phyloP scores from a whole-genome alignment of 1,140 invertebrate genomes.

The Drosophila baimaii region DNA sequence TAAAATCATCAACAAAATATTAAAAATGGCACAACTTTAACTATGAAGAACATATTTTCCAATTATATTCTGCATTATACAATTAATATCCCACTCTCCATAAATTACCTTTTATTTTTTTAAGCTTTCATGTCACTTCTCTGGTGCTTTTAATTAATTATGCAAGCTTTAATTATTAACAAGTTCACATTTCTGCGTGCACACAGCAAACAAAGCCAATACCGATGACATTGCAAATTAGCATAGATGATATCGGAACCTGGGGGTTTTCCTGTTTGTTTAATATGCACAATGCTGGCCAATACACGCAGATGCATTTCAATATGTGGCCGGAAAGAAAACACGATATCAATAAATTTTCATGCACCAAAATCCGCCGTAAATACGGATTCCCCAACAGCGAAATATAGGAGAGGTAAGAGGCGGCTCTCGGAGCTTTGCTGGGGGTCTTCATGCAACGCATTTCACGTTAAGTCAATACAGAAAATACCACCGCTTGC shows the following conservation, averaged over 20 bases:
- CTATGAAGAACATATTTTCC: background rate
- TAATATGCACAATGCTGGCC: constrained; percentile 9
- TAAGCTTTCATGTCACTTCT: background rate
- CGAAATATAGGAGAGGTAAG: background rate
- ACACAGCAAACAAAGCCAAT: constrained; percentile 4
- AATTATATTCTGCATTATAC: background rate
- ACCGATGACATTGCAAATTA: constrained; percentile 30
- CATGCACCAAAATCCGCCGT: constrained; percentile 36
- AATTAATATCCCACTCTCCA: background rate
- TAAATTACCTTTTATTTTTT: background rate
- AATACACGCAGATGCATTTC: constrained; percentile 32
- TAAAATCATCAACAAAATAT: too few relatives aligned
- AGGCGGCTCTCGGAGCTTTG: background rate
- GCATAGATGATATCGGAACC: constrained; percentile 16
- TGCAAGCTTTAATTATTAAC: constrained; percentile 31
- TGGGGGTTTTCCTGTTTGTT: constrained; percentile 17
- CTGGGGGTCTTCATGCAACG: constrained; percentile 19
- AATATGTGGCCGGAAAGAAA: constrained; percentile 21
- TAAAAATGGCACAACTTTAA: background rate
- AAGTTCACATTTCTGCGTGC: background rate
- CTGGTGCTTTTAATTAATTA: background rate
- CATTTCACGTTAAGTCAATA: constrained; percentile 58
- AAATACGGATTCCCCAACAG: constrained; percentile 22
- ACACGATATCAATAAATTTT: constrained; percentile 44
- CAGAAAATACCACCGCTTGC: constrained; percentile 38